These are phyloP conservation scores for Eulemur rubriventer DNA, from an alignment of 2,797 vertebrate species.

Conservation along the genomic window DNA sequence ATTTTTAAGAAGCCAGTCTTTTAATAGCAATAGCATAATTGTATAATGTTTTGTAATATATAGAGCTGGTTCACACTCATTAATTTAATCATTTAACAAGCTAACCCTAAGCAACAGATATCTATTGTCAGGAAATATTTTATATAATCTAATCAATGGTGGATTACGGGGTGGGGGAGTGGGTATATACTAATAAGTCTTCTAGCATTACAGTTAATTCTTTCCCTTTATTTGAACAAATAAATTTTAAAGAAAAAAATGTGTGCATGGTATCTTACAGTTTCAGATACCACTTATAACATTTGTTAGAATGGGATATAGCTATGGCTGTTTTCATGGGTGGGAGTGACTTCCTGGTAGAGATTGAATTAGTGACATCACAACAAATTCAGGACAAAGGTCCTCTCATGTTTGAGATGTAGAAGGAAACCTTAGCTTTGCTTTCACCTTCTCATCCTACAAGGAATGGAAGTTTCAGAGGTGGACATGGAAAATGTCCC, in stretches of 20 bases:
- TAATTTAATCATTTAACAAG: conserved; percentile 37
- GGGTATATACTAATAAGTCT: neutral
- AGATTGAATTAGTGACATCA: neutral
- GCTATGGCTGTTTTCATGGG: neutral
- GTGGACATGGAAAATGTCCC: neutral
- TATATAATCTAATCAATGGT: neutral
- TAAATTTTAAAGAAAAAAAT: neutral
- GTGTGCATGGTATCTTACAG: neutral
- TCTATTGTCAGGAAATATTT: neutral
- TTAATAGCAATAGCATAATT: conserved; percentile 15
- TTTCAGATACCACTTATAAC: neutral
- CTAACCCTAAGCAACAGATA: neutral
- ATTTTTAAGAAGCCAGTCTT: conserved; percentile 1
- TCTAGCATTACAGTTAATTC: neutral
- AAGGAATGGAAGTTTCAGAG: neutral
- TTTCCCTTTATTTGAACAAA: conserved; percentile 16
- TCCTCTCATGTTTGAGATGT: neutral
- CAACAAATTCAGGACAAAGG: neutral
- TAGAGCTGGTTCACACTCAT: neutral
- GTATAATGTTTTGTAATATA: conserved; percentile 39
- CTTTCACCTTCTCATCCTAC: neutral
- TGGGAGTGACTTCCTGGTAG: neutral
- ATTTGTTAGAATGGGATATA: neutral
- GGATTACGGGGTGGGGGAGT: neutral
- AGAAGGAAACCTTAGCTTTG: neutral